Evolutionary conservation across 2,797 vertebrate species (phyloP).

Genomic region (Pseudocheirus occidentalis): DNA sequence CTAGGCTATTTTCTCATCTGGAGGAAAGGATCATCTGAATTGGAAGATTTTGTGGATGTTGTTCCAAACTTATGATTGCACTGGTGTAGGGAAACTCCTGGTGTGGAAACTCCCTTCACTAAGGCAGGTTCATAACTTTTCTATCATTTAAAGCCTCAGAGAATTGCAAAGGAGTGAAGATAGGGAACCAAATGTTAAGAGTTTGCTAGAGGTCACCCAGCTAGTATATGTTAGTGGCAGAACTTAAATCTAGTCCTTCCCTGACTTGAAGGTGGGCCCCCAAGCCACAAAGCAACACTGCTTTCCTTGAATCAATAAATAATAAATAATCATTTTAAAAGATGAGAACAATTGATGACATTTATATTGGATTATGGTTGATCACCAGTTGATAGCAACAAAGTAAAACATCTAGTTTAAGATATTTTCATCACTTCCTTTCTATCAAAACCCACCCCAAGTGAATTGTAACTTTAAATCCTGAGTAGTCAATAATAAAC

Average conservation of each 20-base stretch:
- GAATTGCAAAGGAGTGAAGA: not conserved
- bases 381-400: conserved; percentile 45
- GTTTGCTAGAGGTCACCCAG: not conserved
- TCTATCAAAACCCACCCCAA: conserved; percentile 44
- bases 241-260: not conserved
- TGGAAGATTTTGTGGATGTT: conserved; percentile 46
- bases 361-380: conserved; percentile 36
- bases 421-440: conserved; percentile 39
- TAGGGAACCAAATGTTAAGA: not conserved
- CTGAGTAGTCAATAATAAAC: conserved; percentile 37
- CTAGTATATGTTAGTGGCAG: not conserved
- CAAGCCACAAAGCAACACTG: not conserved
- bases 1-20: conserved; percentile 51
- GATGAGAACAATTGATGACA: conserved; percentile 43
- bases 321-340: conserved; percentile 61
- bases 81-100: not conserved
- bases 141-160: not conserved
- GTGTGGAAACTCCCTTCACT: not conserved
- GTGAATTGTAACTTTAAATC: conserved; percentile 57
- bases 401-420: conserved; percentile 4
- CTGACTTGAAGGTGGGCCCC: not conserved
- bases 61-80: not conserved
- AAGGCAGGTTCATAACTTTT: not conserved
- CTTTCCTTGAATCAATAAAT: conserved; percentile 29
- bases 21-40: conserved; percentile 30